Conservation (phyloP, 2,888 invertebrate species). For the Agrenia bidenticulata region DNA sequence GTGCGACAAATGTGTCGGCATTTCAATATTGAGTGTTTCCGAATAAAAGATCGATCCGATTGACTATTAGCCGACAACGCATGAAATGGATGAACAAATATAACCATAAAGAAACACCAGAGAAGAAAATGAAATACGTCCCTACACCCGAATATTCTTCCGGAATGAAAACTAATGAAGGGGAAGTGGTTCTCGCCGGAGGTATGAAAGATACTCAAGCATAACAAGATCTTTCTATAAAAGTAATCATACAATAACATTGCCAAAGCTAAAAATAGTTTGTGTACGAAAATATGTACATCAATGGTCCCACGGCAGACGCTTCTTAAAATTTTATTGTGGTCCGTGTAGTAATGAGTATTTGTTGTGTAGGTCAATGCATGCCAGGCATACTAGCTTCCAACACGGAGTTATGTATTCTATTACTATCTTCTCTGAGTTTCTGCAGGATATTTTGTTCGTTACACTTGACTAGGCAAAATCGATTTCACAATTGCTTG, state of each 20-base stretch:
- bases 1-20: slow-evolving; percentile 95
- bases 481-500: neutral
- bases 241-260: too few species aligned
- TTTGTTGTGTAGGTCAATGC: too few species aligned
- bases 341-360: neutral
- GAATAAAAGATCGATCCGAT: slow-evolving; percentile 60
- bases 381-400: too few species aligned
- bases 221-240: too few species aligned
- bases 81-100: slow-evolving; percentile 53
- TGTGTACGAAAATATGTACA: too few species aligned
- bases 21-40: slow-evolving; percentile 85
- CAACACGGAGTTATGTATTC: too few species aligned
- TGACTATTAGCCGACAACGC: slow-evolving; percentile 63
- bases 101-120: slow-evolving; percentile 16
- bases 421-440: slow-evolving; percentile 3
- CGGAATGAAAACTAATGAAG: neutral
- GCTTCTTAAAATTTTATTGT: too few species aligned
- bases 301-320: too few species aligned
- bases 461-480: slow-evolving; percentile 9
- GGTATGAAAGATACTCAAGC: too few species aligned
- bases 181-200: too few species aligned
- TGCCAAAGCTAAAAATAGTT: too few species aligned
- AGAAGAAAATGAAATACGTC: neutral
- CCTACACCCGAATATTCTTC: neutral
- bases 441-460: slow-evolving; percentile 8